A percentile compares a stretch with the other conserved stretches of the same genome.
Evolutionary conservation across 1,140 invertebrate species (phyloP).

Genomic region (Daktulosphaira vitifoliae): DNA sequence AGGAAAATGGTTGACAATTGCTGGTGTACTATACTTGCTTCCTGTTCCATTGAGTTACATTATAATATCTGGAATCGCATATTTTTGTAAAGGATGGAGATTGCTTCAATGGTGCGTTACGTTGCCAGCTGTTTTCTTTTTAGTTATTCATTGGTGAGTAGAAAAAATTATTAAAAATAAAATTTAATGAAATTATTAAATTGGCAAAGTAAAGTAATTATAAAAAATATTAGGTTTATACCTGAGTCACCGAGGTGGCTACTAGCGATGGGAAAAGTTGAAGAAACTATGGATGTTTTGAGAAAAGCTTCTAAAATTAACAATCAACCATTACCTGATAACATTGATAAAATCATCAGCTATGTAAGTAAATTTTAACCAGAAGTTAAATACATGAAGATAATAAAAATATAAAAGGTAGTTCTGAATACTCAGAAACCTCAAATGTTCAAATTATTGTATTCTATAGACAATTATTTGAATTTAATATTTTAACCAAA

Average conservation of each 20-base stretch:
- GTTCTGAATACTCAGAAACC: too few species aligned
- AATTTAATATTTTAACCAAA: neutral
- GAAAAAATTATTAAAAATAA: neutral
- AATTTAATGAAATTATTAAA: neutral
- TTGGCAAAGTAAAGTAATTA: neutral
- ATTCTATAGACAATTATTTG: neutral
- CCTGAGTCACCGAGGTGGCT: conserved; percentile 81
- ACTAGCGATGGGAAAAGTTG: conserved; percentile 58
- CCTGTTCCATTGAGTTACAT: conserved; percentile 63
- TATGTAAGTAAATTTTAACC: conserved; percentile 36
- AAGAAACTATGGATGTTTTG: conserved; percentile 60
- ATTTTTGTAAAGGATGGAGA: conserved; percentile 62
- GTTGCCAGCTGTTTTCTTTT: conserved; percentile 56
- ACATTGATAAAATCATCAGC: conserved; percentile 55
- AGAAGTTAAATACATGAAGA: neutral
- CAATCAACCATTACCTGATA: conserved; percentile 50
- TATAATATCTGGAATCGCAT: conserved; percentile 59
- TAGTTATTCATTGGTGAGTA: conserved; percentile 53
- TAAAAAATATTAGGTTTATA: conserved; percentile 48
- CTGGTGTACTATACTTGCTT: conserved; percentile 63
- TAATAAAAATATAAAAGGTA: too few species aligned
- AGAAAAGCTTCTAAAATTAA: conserved; percentile 58
- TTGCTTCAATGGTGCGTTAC: conserved; percentile 62
- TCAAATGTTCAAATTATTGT: too few species aligned
- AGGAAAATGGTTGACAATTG: conserved; percentile 62